Evolutionary conservation across 2,113 vertebrate genomes (phyloP).

Genomic region (Diadophis punctatus): DNA sequence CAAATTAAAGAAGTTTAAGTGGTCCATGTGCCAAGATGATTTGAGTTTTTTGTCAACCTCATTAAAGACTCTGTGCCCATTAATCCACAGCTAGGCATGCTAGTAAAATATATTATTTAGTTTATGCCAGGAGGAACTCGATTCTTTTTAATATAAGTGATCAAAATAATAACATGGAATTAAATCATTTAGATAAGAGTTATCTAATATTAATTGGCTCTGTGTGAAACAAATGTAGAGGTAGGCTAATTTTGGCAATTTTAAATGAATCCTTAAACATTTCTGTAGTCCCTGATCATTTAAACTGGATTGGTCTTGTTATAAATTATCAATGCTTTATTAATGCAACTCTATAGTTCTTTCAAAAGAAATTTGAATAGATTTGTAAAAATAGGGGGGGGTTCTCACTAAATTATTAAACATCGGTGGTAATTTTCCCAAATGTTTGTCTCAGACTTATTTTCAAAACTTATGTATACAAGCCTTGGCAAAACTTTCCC

Average conservation of each 20-base stretch:
- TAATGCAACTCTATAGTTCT: background rate
- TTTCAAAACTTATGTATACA: background rate
- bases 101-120: background rate
- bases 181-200: background rate
- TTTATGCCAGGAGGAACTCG: background rate
- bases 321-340: background rate
- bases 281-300: background rate
- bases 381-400: background rate
- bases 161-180: conserved; percentile 15
- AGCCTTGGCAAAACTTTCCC: background rate
- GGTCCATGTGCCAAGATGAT: background rate
- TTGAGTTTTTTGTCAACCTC: rapidly evolving
- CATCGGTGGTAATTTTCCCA: background rate
- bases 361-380: background rate
- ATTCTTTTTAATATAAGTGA: background rate
- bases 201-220: background rate
- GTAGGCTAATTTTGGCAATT: background rate
- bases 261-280: background rate
- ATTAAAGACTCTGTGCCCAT: background rate
- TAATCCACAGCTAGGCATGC: background rate
- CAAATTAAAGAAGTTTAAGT: conserved; percentile 18
- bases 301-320: background rate
- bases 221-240: background rate
- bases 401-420: background rate
- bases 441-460: background rate